Conservation (phyloP, 2,797 vertebrate genomes). For the Morus bassanus region DNA sequence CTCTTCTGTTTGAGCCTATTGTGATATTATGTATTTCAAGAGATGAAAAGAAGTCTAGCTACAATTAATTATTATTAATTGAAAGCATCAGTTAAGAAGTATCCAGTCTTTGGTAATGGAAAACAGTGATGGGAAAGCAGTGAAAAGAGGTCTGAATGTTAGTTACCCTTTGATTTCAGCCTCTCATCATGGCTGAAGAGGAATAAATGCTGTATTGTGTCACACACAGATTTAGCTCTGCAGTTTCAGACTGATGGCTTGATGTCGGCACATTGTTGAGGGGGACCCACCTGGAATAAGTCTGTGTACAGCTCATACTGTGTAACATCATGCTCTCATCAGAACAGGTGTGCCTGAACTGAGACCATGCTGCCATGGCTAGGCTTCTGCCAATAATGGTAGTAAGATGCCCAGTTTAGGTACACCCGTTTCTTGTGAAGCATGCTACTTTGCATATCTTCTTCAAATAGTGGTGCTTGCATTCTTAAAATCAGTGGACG, state of each 20-base stretch:
- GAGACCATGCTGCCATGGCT: fast-evolving
- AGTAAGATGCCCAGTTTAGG: fast-evolving
- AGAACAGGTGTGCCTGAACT: background rate
- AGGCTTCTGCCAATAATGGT: fast-evolving
- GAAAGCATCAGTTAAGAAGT: slow-evolving; percentile 79
- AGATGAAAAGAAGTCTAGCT: slow-evolving; percentile 77
- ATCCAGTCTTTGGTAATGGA: background rate
- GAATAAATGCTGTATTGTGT: background rate
- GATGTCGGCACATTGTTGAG: background rate
- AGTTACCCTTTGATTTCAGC: background rate
- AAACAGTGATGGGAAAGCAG: background rate
- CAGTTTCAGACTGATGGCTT: background rate
- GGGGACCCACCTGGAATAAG: background rate
- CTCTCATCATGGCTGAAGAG: background rate
- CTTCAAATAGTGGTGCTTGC: fast-evolving
- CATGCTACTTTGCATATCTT: fast-evolving
- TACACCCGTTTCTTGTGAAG: fast-evolving
- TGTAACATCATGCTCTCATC: fast-evolving
- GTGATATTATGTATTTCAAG: slow-evolving; percentile 54
- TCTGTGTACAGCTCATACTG: fast-evolving
- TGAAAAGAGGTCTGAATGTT: background rate
- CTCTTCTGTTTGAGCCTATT: slow-evolving; percentile 15
- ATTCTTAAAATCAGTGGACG: background rate
- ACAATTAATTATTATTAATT: slow-evolving; percentile 84
- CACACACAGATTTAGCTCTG: fast-evolving